Conservation (phyloP, 2,113 vertebrate species). For the Spheniscus mendiculus region DNA sequence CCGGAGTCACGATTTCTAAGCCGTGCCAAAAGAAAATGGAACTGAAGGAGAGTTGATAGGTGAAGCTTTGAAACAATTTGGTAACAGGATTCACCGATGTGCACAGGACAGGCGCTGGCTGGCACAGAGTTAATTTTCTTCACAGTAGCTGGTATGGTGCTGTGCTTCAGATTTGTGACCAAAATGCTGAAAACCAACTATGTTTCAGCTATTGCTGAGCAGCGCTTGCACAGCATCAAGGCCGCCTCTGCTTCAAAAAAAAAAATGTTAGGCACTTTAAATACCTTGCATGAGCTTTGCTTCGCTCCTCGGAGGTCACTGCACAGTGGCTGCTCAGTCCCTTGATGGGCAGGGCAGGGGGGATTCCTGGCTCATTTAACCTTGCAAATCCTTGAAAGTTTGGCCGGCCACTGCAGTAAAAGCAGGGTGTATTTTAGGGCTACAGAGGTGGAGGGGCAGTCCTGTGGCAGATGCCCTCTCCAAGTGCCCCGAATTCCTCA, state of each 20-base stretch:
- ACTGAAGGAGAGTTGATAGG: background rate
- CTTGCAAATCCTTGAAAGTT: background rate
- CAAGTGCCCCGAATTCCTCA: background rate
- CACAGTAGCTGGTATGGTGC: accelerated
- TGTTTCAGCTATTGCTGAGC: background rate
- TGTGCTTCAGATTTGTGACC: background rate
- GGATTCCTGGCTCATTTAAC: background rate
- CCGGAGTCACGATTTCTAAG: background rate
- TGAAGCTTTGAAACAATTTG: background rate
- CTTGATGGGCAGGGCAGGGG: too few species aligned
- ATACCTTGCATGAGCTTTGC: background rate
- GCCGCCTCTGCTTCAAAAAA: background rate
- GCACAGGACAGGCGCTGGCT: background rate
- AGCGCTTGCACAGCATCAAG: background rate
- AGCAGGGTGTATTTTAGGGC: background rate
- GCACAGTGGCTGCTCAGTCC: background rate
- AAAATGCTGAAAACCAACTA: background rate
- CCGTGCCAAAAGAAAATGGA: accelerated
- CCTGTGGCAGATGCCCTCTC: background rate
- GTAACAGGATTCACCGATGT: accelerated
- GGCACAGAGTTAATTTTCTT: background rate
- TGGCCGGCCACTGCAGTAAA: background rate
- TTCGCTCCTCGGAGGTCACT: background rate
- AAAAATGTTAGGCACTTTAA: background rate
- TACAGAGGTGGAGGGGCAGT: background rate